Conservation (phyloP, 2,113 vertebrate genomes). For the Parotia lawesii region DNA sequence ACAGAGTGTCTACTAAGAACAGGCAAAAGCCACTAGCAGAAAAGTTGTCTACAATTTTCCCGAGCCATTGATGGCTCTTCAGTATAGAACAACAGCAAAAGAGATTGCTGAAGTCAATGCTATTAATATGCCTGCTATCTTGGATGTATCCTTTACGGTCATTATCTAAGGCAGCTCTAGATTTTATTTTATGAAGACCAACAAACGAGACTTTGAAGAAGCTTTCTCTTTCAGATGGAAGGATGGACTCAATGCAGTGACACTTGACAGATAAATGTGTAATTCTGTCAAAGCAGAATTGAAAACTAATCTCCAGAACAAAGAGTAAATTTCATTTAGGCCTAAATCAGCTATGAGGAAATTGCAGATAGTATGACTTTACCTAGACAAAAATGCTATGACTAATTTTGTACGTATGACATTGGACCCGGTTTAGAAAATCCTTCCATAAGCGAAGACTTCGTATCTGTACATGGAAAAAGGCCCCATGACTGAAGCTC, state of each 20-base stretch:
- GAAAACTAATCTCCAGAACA: constrained; percentile 16
- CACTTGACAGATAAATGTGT: neutral
- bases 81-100: neutral
- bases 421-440: neutral
- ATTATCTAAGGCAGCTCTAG: neutral
- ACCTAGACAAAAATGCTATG: neutral
- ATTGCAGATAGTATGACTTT: neutral
- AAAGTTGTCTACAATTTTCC: neutral
- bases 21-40: neutral
- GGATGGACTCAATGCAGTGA: neutral
- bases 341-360: neutral
- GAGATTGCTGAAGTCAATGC: neutral
- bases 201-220: neutral
- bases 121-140: neutral
- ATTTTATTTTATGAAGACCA: neutral
- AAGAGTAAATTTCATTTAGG: neutral
- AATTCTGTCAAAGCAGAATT: neutral
- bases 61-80: neutral
- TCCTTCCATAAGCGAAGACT: neutral
- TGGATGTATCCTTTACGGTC: neutral
- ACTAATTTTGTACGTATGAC: neutral
- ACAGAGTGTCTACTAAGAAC: neutral
- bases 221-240: neutral
- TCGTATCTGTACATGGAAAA: rapidly evolving
- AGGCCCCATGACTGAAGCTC: neutral